These are phyloP conservation scores for Carollia perspicillata DNA, from an alignment of 2,113 vertebrate genomes.

Conservation along the genomic window DNA sequence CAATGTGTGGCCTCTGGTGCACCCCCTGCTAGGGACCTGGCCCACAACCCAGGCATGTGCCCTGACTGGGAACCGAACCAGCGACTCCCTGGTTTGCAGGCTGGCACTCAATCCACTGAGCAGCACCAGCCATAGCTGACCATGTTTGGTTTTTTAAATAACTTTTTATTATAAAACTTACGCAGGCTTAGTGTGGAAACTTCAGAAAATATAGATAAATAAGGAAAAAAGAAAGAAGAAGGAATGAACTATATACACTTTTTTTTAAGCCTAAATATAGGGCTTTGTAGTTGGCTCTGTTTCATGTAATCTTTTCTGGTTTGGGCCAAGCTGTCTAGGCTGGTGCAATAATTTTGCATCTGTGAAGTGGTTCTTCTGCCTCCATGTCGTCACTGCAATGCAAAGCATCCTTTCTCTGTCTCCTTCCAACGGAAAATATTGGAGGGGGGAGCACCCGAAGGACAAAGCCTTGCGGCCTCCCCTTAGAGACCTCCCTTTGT, in stretches of 20 bases:
- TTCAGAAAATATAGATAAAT: background rate
- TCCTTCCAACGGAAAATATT: constrained; percentile 24
- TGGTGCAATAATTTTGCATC: background rate
- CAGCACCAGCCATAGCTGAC: too few species aligned
- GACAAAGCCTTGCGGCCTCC: background rate
- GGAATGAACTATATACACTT: background rate
- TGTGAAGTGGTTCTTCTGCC: background rate
- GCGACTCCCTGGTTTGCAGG: too few species aligned
- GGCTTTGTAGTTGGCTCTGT: constrained; percentile 32
- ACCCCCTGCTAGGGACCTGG: too few species aligned
- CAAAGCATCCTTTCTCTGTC: background rate
- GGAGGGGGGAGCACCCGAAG: background rate
- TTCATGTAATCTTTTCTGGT: constrained; percentile 15
- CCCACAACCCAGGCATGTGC: too few species aligned
- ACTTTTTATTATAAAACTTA: background rate
- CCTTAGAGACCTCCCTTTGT: background rate
- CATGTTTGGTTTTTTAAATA: background rate
- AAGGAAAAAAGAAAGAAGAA: background rate
- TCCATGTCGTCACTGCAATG: background rate
- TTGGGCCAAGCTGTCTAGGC: constrained; percentile 58
- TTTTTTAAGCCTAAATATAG: constrained; percentile 24
- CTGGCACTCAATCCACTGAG: too few species aligned
- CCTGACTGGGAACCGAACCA: too few species aligned
- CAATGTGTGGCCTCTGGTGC: too few species aligned
- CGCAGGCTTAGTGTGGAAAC: background rate